A percentile compares a stretch with the other conserved stretches of the same genome.
Evolutionary conservation across 2,113 vertebrate species (phyloP).

Genomic region (Amblyopsis rosae): DNA sequence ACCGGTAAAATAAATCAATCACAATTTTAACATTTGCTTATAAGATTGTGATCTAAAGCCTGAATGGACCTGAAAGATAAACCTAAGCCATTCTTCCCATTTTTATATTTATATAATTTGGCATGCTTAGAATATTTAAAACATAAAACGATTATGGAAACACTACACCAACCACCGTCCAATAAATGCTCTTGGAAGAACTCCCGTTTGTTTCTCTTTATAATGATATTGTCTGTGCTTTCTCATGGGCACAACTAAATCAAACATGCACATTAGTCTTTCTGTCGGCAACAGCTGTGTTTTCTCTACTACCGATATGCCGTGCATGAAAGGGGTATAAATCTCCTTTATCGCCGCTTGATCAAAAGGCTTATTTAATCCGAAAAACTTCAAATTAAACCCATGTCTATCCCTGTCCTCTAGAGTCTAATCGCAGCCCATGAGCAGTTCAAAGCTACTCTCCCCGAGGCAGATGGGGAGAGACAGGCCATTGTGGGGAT

Average conservation of each 20-base stretch:
- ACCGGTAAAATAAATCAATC: too few relatives aligned
- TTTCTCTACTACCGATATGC: not conserved
- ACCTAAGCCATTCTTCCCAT: not conserved
- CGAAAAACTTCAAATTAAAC: not conserved
- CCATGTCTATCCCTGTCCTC: conserved; percentile 24
- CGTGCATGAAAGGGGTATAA: not conserved
- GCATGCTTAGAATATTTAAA: not conserved
- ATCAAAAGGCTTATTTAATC: not conserved
- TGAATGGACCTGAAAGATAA: not conserved
- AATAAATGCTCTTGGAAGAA: too few relatives aligned
- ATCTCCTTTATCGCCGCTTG: too few relatives aligned
- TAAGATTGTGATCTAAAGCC: not conserved
- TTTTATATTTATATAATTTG: too few relatives aligned
- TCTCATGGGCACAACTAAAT: too few relatives aligned
- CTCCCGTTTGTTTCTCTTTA: too few relatives aligned
- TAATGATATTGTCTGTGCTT: too few relatives aligned
- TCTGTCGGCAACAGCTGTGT: not conserved
- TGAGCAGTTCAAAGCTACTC: conserved; percentile 84
- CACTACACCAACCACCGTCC: not conserved
- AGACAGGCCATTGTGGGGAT: conserved; percentile 94
- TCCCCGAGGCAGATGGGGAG: conserved; percentile 86
- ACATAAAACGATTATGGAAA: not conserved
- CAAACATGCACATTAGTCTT: too few relatives aligned
- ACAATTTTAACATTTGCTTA: not conserved
- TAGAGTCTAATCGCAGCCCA: conserved; percentile 94